phyloP scores from a whole-genome alignment of 2,797 vertebrate genomes.

The Orestias chungarensis region DNA sequence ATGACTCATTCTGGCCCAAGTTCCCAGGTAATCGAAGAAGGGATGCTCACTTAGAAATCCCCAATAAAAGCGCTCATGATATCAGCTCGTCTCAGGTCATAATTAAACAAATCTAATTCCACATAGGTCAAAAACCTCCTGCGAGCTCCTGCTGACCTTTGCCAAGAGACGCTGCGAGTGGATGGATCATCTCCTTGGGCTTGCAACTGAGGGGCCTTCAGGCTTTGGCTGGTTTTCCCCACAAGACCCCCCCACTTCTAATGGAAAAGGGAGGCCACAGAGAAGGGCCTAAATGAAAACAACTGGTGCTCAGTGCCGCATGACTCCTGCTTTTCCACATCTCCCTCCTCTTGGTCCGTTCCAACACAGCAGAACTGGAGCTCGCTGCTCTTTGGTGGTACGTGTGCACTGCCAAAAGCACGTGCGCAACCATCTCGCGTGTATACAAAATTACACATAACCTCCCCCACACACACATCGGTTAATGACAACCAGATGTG shows the following conservation, averaged over 20 bases:
- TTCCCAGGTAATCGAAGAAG: slow-evolving; percentile 57
- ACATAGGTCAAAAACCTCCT: slow-evolving; percentile 32
- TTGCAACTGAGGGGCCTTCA: slow-evolving; percentile 36
- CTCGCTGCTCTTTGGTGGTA: slow-evolving; percentile 39
- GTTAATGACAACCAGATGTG: slow-evolving; percentile 69
- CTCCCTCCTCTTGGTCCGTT: slow-evolving; percentile 37
- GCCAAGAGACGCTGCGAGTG: slow-evolving; percentile 5
- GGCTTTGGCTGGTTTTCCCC: slow-evolving; percentile 40
- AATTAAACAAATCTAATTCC: slow-evolving; percentile 62
- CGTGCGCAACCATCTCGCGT: slow-evolving; percentile 18
- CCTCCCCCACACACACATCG: slow-evolving; percentile 10
- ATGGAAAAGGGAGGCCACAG: slow-evolving; percentile 65
- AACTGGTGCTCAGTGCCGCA: slow-evolving; percentile 71
- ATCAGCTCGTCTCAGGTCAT: slow-evolving; percentile 68
- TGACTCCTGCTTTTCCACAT: slow-evolving; percentile 70
- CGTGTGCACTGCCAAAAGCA: slow-evolving; percentile 33
- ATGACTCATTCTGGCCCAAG: slow-evolving; percentile 51
- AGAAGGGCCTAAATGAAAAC: slow-evolving; percentile 77
- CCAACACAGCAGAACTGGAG: slow-evolving; percentile 47
- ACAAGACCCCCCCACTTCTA: slow-evolving; percentile 32
- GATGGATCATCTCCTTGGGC: slow-evolving; percentile 33
- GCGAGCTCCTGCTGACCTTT: slow-evolving; percentile 16
- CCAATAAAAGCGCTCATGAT: slow-evolving; percentile 52
- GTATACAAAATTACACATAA: slow-evolving; percentile 18
- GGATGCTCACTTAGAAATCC: slow-evolving; percentile 47